phyloP scores from a whole-genome alignment of 2,888 invertebrate genomes.

The Copidosoma aretas region DNA sequence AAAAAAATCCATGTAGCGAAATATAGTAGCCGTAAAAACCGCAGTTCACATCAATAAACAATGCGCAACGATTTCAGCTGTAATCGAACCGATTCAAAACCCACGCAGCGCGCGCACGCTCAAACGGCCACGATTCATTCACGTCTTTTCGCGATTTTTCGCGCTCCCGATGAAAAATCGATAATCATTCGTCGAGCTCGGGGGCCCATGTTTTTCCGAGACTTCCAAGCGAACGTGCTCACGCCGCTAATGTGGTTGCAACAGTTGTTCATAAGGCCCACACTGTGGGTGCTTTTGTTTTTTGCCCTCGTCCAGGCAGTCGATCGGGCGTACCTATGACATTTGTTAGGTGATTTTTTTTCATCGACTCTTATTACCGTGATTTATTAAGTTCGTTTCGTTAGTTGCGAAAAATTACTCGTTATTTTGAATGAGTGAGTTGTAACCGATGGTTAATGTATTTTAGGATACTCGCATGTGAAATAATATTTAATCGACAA shows the following conservation, averaged over 20 bases:
- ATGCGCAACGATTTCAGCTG: no score
- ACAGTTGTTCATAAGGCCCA: conserved; percentile 9
- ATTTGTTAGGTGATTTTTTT: conserved; percentile 8
- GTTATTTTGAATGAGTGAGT: no score
- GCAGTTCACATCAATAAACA: no score
- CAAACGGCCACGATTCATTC: neutral
- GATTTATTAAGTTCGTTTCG: neutral
- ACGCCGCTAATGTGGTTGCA: neutral
- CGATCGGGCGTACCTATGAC: conserved; percentile 2
- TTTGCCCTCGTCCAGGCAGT: neutral
- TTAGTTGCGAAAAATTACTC: no score
- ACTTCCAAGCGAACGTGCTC: neutral
- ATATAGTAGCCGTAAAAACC: no score
- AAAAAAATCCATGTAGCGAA: no score
- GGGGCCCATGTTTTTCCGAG: neutral
- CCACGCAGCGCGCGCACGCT: no score
- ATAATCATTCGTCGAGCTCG: conserved; percentile 5
- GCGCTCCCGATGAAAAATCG: conserved; percentile 15
- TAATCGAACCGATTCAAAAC: no score
- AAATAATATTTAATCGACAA: neutral
- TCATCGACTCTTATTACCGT: neutral
- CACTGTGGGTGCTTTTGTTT: conserved; percentile 1
- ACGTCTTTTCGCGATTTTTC: conserved; percentile 10
- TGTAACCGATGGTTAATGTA: neutral
- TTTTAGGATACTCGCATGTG: neutral